phyloP scores from a whole-genome alignment of 2,797 vertebrate species.

The Chelidonichthys spinosus region DNA sequence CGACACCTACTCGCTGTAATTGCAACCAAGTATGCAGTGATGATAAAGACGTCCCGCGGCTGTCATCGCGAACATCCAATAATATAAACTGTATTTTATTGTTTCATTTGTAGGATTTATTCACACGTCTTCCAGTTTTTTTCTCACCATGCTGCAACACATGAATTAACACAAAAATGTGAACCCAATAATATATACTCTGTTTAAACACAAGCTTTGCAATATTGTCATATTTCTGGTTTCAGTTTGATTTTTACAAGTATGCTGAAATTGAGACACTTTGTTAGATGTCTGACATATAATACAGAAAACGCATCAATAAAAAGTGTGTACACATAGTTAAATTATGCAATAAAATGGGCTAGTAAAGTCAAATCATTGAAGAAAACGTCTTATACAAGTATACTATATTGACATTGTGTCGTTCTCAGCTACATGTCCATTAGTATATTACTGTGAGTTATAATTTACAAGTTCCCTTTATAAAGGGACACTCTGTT shows the following conservation, averaged over 20 bases:
- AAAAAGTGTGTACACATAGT: not conserved
- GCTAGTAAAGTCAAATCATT: not conserved
- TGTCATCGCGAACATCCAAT: not conserved
- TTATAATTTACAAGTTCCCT: not conserved
- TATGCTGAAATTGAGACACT: not conserved
- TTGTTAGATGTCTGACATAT: not conserved
- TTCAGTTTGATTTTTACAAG: not conserved
- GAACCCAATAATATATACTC: too few species aligned
- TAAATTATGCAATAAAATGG: not conserved
- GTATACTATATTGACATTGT: not conserved
- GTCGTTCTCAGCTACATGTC: not conserved
- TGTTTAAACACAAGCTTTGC: too few species aligned
- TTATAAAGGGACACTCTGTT: not conserved
- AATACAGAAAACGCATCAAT: too few species aligned
- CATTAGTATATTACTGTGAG: not conserved
- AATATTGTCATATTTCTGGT: not conserved
- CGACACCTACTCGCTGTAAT: not conserved
- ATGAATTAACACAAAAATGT: not conserved
- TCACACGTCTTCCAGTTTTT: not conserved
- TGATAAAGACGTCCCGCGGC: conserved; percentile 10
- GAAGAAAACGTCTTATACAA: not conserved
- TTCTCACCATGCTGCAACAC: not conserved
- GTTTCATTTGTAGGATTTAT: not conserved
- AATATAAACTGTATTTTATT: not conserved
- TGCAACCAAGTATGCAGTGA: conserved; percentile 5